phyloP scores from a whole-genome alignment of 1,140 invertebrate species.

The Apis mellifera region Amel_HAv3.1 CM009936.2:2344501-2345000 shows the following conservation, averaged over 20 bases:
- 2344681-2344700: conserved; percentile 94
- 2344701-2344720: conserved; percentile 90
- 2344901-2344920: conserved; percentile 93
- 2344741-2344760: background rate
- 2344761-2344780: background rate
- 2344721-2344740: conserved; percentile 88
- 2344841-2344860: conserved; percentile 44
- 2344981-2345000: conserved; percentile 78
- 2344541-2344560: conserved; percentile 96
- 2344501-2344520: conserved; percentile 92
- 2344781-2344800: background rate
- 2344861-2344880: conserved; percentile 94
- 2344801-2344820: no score
- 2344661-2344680: conserved; percentile 96
- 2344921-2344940: conserved; percentile 93
- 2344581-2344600: conserved; percentile 94
- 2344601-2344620: conserved; percentile 96
- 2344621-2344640: conserved; percentile 92
- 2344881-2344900: conserved; percentile 96
- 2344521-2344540: conserved; percentile 94
- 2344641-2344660: conserved; percentile 95
- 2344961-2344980: conserved; percentile 93
- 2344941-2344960: conserved; percentile 94
- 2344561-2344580: conserved; percentile 93
- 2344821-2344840: background rate